phyloP scores from a whole-genome alignment of 2,888 invertebrate species.

The Sinopyrophorus schimmeli region DNA sequence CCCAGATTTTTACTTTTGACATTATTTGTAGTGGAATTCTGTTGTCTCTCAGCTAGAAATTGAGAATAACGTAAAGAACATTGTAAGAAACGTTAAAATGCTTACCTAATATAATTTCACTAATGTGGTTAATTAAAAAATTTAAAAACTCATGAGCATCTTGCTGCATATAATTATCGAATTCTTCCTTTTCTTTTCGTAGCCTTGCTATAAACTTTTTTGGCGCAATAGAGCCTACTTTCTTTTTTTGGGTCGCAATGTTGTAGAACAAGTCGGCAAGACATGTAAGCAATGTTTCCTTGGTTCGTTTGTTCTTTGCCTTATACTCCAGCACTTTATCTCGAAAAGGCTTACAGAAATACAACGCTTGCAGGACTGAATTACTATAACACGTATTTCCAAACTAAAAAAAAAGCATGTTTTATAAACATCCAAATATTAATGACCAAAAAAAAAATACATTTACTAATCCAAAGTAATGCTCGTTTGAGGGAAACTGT shows the following conservation, averaged over 20 bases:
- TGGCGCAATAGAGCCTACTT: constrained; percentile 98
- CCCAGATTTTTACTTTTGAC: constrained; percentile 61
- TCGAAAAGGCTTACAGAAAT: constrained; percentile 98
- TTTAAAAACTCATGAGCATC: constrained; percentile 99
- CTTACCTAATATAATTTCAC: constrained; percentile 94
- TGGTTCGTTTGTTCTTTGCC: constrained; percentile 91
- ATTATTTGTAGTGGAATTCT: constrained; percentile 62
- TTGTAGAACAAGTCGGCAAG: constrained; percentile 98
- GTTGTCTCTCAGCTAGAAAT: constrained; percentile 71
- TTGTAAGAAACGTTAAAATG: constrained; percentile 26
- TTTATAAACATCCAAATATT: too few species aligned
- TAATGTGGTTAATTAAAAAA: constrained; percentile 97
- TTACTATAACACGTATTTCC: constrained; percentile 99
- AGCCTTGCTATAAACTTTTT: constrained; percentile 99
- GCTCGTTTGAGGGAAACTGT: constrained; percentile 97
- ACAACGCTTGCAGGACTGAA: constrained; percentile 98
- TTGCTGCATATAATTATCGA: constrained; percentile 99
- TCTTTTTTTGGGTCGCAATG: constrained; percentile 99
- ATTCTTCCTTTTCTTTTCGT: constrained; percentile 98
- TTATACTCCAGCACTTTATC: constrained; percentile 99
- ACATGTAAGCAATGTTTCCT: constrained; percentile 97
- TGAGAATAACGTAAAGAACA: background rate
- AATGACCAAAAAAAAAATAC: constrained; percentile 69
- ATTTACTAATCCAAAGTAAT: constrained; percentile 99
- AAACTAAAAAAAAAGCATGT: constrained; percentile 80